Percentiles rank a stretch among this genome's conserved stretches.
Evolutionary conservation across 2,888 invertebrate genomes (phyloP).

Genomic region (Mythimna pallens): DNA sequence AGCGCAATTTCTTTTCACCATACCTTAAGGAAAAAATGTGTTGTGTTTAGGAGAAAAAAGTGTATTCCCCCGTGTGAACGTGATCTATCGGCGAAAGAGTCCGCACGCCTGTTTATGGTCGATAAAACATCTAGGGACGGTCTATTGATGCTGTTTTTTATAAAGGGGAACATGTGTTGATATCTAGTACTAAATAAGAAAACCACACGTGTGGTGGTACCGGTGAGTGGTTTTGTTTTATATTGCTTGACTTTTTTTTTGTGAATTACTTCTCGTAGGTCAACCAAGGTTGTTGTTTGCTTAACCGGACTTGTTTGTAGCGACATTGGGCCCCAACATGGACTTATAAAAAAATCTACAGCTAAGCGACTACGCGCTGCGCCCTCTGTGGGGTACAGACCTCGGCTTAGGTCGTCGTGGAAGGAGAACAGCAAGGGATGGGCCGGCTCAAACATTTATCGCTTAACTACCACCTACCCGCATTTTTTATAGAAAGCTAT

Average conservation of each 20-base stretch:
- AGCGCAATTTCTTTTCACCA: constrained; percentile 59
- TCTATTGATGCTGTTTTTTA: constrained; percentile 85
- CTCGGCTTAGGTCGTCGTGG: too few relatives aligned
- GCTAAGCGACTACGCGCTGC: too few relatives aligned
- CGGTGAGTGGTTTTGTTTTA: constrained; percentile 65
- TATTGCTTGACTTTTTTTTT: constrained; percentile 5
- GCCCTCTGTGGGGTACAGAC: too few relatives aligned
- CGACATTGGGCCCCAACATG: too few relatives aligned
- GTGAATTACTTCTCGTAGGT: too few relatives aligned
- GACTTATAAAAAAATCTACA: too few relatives aligned
- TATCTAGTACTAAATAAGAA: constrained; percentile 76
- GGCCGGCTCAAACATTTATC: too few relatives aligned
- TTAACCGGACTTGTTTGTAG: too few relatives aligned
- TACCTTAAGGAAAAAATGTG: constrained; percentile 60
- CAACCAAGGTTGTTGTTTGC: too few relatives aligned
- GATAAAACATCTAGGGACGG: constrained; percentile 85
- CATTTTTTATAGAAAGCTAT: constrained; percentile 26
- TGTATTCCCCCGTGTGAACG: constrained; percentile 76
- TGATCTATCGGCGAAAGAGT: constrained; percentile 82
- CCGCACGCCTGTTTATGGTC: constrained; percentile 85
- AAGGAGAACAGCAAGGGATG: too few relatives aligned
- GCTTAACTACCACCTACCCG: constrained; percentile 15
- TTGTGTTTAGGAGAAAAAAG: constrained; percentile 67
- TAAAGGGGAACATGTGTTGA: constrained; percentile 81
- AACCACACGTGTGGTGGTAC: constrained; percentile 74